Evolutionary conservation across 1,140 invertebrate genomes (phyloP).

Genomic region (Drosophila guanche): DNA sequence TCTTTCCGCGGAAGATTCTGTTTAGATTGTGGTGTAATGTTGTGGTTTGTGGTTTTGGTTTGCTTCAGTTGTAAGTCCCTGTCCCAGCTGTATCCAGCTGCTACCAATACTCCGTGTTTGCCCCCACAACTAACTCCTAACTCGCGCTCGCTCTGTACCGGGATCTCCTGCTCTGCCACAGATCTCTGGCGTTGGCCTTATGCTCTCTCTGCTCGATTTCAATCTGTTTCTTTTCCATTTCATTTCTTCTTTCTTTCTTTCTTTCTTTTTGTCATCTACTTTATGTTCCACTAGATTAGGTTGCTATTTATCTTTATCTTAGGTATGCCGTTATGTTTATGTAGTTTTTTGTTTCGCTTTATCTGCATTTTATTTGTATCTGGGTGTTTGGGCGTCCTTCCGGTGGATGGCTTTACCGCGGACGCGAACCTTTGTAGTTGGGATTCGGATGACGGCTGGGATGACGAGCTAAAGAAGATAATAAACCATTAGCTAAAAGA

Average conservation of each 20-base stretch:
- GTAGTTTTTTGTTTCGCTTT: slow-evolving; percentile 69
- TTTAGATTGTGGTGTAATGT: background rate
- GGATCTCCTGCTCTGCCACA: slow-evolving; percentile 42
- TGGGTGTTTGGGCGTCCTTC: slow-evolving; percentile 28
- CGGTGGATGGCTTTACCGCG: slow-evolving; percentile 61
- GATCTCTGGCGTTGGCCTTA: slow-evolving; percentile 37
- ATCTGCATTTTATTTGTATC: background rate
- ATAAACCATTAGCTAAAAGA: background rate
- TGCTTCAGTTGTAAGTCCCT: slow-evolving; percentile 17
- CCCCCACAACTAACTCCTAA: slow-evolving; percentile 44
- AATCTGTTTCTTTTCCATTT: slow-evolving; percentile 13
- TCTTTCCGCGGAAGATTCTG: slow-evolving; percentile 3
- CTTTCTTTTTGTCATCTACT: slow-evolving; percentile 70
- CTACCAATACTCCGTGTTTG: slow-evolving; percentile 31
- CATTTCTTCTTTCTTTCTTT: slow-evolving; percentile 29
- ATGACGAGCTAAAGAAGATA: slow-evolving; percentile 66
- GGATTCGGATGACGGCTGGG: slow-evolving; percentile 82
- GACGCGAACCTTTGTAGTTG: slow-evolving; percentile 82
- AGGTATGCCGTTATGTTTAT: slow-evolving; percentile 79
- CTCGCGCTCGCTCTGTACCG: slow-evolving; percentile 30
- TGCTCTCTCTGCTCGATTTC: slow-evolving; percentile 33
- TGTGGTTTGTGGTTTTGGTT: slow-evolving; percentile 24
- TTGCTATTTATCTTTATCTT: slow-evolving; percentile 82
- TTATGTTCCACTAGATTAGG: slow-evolving; percentile 81
- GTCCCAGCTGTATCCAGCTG: slow-evolving; percentile 25